Conservation (phyloP, 1,140 invertebrate genomes). For the Eumaeus atala region DNA sequence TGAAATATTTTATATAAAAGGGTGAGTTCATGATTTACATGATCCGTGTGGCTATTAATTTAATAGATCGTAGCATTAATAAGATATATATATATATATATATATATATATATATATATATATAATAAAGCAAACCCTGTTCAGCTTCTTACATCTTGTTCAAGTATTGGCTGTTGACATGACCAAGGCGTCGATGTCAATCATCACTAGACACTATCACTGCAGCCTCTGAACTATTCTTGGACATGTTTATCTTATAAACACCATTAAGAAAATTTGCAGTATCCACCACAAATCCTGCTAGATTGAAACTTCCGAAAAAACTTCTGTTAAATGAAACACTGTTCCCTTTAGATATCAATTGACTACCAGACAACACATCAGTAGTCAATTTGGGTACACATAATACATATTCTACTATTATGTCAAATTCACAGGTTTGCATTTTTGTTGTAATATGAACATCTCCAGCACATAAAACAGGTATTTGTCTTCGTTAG, state of each 20-base stretch:
- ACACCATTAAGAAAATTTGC: conserved; percentile 28
- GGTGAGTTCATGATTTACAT: too few relatives aligned
- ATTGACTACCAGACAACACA: conserved; percentile 28
- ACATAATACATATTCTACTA: conserved; percentile 23
- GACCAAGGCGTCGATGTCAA: conserved; percentile 38
- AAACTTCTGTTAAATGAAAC: conserved; percentile 25
- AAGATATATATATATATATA: too few relatives aligned
- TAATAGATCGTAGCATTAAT: too few relatives aligned
- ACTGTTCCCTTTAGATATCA: conserved; percentile 29
- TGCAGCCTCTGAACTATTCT: conserved; percentile 19
- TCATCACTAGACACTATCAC: conserved; percentile 19
- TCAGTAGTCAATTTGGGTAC: conserved; percentile 20
- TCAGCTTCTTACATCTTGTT: conserved; percentile 34
- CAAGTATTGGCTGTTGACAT: conserved; percentile 32
- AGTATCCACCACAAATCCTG: conserved; percentile 25
- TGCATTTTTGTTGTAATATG: conserved; percentile 22
- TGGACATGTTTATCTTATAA: conserved; percentile 30
- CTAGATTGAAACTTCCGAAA: conserved; percentile 27
- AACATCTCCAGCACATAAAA: conserved; percentile 32
- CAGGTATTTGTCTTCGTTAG: conserved; percentile 36
- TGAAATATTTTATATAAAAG: too few relatives aligned
- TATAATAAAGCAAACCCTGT: conserved; percentile 20
- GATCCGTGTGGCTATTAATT: too few relatives aligned
- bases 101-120: too few relatives aligned
- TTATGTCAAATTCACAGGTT: conserved; percentile 20